phyloP scores from a whole-genome alignment of 2,888 invertebrate species.

The Caenorhabditis imperialis region DNA sequence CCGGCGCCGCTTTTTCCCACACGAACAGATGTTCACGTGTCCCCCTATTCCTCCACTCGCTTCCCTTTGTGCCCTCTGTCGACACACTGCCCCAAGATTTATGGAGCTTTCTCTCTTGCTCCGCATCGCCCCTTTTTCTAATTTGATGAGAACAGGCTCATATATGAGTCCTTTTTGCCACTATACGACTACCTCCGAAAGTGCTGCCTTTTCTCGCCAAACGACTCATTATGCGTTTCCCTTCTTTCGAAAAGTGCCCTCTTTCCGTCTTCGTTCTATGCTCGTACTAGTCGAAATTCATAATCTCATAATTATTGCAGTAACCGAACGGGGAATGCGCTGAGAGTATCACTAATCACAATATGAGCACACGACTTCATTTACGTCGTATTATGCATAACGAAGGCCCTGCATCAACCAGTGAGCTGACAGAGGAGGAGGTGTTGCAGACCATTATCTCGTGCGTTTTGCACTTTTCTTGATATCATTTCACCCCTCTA shows the following conservation, averaged over 20 bases:
- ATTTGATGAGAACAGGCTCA: constrained; percentile 7
- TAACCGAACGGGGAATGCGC: too few relatives aligned
- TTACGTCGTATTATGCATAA: constrained; percentile 25
- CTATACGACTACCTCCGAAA: too few relatives aligned
- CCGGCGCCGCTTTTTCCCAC: neutral
- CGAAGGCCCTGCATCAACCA: neutral
- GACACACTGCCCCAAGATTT: neutral
- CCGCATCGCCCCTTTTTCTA: neutral
- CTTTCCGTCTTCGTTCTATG: too few relatives aligned
- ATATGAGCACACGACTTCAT: constrained; percentile 1
- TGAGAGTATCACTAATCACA: neutral
- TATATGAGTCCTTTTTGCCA: too few relatives aligned
- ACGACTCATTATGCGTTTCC: too few relatives aligned
- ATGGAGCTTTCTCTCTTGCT: neutral
- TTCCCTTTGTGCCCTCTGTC: neutral
- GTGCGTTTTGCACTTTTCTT: constrained; percentile 15
- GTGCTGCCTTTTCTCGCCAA: too few relatives aligned
- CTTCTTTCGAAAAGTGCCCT: too few relatives aligned
- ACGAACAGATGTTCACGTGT: constrained; percentile 4
- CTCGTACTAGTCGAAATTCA: too few relatives aligned
- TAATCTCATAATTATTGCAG: too few relatives aligned
- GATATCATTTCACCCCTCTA: too few relatives aligned
- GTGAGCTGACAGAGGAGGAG: constrained; percentile 4
- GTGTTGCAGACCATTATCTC: constrained; percentile 9
- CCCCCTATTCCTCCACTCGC: neutral